Percentiles rank a stretch among this genome's conserved stretches.
These are phyloP conservation scores for Leuciscus waleckii DNA, from an alignment of 2,797 vertebrate species.

Conservation along the genomic window DNA sequence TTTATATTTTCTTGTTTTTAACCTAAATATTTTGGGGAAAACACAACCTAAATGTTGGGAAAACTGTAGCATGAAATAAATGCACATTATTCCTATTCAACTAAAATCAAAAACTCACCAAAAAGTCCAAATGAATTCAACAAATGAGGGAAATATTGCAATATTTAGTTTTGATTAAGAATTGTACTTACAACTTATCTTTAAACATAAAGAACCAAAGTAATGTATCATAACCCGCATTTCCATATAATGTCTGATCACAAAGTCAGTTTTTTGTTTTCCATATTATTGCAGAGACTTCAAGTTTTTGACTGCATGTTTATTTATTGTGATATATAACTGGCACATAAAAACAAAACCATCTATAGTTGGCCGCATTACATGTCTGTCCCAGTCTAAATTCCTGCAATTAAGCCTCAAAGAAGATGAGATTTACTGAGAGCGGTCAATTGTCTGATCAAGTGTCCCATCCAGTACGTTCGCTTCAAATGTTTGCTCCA, in stretches of 20 bases:
- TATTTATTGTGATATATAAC: background rate
- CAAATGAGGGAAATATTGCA: background rate
- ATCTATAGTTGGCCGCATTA: background rate
- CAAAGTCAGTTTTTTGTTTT: background rate
- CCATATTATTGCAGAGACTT: background rate
- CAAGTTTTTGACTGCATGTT: background rate
- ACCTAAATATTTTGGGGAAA: background rate
- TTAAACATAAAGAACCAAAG: background rate
- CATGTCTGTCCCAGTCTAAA: background rate
- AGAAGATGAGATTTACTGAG: background rate
- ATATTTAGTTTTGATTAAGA: background rate
- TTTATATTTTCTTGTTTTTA: background rate
- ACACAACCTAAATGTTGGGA: background rate
- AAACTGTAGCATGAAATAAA: background rate
- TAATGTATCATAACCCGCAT: background rate
- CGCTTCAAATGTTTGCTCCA: conserved; percentile 4
- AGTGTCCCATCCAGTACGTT: background rate
- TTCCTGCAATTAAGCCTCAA: background rate
- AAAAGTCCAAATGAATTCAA: background rate
- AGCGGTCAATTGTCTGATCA: background rate
- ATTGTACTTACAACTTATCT: background rate
- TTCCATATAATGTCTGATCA: background rate
- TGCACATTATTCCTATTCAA: background rate
- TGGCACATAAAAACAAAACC: background rate
- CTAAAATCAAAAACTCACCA: background rate